Conservation (phyloP, 2,888 invertebrate genomes). For the Cremastinae sp. region DNA sequence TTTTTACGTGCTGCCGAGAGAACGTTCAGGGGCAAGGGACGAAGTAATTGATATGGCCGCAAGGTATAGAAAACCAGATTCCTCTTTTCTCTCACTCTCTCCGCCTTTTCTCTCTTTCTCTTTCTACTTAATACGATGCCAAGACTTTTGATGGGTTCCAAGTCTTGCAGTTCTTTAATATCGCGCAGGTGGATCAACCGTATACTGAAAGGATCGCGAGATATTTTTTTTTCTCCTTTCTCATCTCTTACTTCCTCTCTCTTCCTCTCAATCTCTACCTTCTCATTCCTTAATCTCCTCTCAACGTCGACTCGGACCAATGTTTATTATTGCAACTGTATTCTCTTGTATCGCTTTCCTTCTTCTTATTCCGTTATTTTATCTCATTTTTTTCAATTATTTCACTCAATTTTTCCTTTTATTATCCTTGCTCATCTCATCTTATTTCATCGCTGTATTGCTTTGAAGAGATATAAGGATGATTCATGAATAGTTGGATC, state of each 20-base stretch:
- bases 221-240: slow-evolving; percentile 9
- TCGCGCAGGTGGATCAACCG: slow-evolving; percentile 46
- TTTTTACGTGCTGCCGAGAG: background rate
- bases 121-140: slow-evolving; percentile 39
- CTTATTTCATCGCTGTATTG: too few species aligned
- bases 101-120: background rate
- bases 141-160: slow-evolving; percentile 32
- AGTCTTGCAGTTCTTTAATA: slow-evolving; percentile 35
- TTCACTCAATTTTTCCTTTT: background rate
- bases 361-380: background rate
- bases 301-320: background rate
- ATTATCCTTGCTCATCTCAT: background rate
- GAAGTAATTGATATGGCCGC: slow-evolving; percentile 51
- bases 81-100: slow-evolving; percentile 16
- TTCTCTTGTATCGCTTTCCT: background rate
- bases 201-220: slow-evolving; percentile 4
- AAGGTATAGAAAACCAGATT: slow-evolving; percentile 22
- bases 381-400: background rate
- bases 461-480: too few species aligned
- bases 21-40: background rate
- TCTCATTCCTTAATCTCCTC: background rate
- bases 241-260: background rate
- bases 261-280: background rate
- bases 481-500: too few species aligned
- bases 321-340: background rate